Evolutionary conservation across 2,888 invertebrate genomes (phyloP), one percentile per base, ranked within the genome.

Genomic region (Idaea dimidiata): DNA sequence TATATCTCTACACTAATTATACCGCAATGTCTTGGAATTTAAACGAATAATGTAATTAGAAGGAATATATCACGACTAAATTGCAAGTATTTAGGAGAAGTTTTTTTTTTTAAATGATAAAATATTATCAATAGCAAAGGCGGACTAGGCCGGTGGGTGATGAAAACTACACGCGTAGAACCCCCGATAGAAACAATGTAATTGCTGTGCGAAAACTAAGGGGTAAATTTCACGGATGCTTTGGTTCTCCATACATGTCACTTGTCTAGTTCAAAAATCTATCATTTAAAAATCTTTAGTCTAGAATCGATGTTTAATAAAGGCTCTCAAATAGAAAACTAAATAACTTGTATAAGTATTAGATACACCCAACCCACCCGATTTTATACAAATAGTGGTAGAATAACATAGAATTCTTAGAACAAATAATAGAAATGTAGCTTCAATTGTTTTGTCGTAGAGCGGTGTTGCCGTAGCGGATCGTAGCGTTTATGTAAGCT

Each of bases 361-460:
- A n/a, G n/a, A 33, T 24, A n/a, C n/a, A n/a, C n/a, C 32, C 43
- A 7, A 43, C 14, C 8, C 43, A 43, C 43, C 43, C 43, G 10
- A 43, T 43, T 43, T 10, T 43, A 43, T 10, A 43, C 43, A 43
- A 43, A 43, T 43, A 43, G 43, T 43, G 43, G 8, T 43, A 43
- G 43, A 8, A 8, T 43, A 43, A 43, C 43, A 43, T 14, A 43
- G 43, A 43, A 43, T 43, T 43, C 43, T 43, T 43, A 43, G 43
- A 14, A 43, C 43, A 43, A 43, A 43, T 43, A 43, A 43, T 10
- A 43, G 43, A 43, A 43, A 43, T 43, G 60, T 65, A 60, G 31
- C 33, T 58, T 32, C 18, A 60, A 65, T 65, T 59, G 59, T 61
- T 64, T 32, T 57, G 57, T 55, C 53, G 61, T 59, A 62, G 54